phyloP scores from a whole-genome alignment of 2,113 vertebrate species.

The Nibea albiflora region DNA sequence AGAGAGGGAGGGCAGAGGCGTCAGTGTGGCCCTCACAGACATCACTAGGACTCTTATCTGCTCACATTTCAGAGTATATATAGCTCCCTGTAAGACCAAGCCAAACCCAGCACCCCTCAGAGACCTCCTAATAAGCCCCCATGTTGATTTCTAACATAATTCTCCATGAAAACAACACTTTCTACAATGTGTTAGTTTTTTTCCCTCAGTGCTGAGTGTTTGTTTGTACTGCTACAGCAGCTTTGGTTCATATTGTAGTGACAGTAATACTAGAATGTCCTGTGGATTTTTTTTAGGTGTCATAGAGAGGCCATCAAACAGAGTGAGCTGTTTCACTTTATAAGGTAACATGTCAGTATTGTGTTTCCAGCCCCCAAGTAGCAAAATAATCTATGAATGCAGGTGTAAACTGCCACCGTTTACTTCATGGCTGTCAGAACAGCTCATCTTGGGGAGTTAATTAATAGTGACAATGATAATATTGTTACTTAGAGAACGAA shows the following conservation, averaged over 20 bases:
- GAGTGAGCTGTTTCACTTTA: neutral
- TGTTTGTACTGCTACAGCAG: slow-evolving; percentile 8
- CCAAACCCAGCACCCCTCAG: slow-evolving; percentile 39
- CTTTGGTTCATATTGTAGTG: slow-evolving; percentile 1
- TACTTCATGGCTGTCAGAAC: neutral
- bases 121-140: slow-evolving; percentile 20
- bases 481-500: neutral
- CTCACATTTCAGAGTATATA: slow-evolving; percentile 84
- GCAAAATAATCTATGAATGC: neutral
- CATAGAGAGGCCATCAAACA: neutral
- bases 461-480: neutral
- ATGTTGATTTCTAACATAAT: slow-evolving; percentile 34
- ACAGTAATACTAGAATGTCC: neutral
- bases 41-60: slow-evolving; percentile 71
- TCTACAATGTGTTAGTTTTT: neutral
- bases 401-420: neutral
- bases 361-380: neutral
- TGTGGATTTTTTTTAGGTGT: neutral
- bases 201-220: neutral
- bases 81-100: slow-evolving; percentile 68
- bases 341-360: neutral
- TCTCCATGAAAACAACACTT: slow-evolving; percentile 28
- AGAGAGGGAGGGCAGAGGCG: slow-evolving; percentile 51
- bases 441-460: neutral
- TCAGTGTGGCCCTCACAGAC: slow-evolving; percentile 68